These are phyloP conservation scores for Dusona sp. DNA, from an alignment of 2,888 invertebrate species.

Conservation along the genomic window DNA sequence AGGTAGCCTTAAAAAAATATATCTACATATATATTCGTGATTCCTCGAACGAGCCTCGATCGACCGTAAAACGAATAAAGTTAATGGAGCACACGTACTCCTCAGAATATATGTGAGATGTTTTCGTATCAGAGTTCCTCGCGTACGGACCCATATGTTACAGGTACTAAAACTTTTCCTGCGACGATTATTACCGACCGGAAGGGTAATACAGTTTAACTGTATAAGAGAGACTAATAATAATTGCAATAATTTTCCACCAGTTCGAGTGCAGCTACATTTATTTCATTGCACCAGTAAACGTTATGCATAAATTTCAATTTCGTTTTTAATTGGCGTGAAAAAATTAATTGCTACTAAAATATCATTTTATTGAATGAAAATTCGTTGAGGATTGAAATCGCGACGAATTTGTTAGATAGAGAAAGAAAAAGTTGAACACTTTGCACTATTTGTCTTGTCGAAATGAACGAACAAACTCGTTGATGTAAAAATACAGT, in stretches of 20 bases:
- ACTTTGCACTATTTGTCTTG: no score
- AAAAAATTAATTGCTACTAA: not conserved
- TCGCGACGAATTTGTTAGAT: no score
- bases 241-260: not conserved
- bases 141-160: not conserved
- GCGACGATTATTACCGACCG: slow-evolving; percentile 12
- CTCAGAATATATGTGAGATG: slow-evolving; percentile 14
- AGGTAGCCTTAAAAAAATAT: no score
- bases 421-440: no score
- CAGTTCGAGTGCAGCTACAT: not conserved
- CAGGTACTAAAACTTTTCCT: not conserved
- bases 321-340: not conserved
- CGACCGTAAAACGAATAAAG: slow-evolving; percentile 43
- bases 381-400: not conserved
- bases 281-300: not conserved
- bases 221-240: not conserved
- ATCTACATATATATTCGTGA: not conserved
- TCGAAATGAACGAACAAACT: no score
- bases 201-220: not conserved
- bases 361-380: not conserved
- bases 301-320: not conserved
- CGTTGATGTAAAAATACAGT: no score
- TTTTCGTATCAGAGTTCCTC: not conserved
- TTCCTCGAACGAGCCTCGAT: slow-evolving; percentile 25
- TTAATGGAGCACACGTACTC: slow-evolving; percentile 33